These are phyloP conservation scores for Lepidonotus clava DNA, from an alignment of 2,888 invertebrate species.

Conservation along the genomic window DNA sequence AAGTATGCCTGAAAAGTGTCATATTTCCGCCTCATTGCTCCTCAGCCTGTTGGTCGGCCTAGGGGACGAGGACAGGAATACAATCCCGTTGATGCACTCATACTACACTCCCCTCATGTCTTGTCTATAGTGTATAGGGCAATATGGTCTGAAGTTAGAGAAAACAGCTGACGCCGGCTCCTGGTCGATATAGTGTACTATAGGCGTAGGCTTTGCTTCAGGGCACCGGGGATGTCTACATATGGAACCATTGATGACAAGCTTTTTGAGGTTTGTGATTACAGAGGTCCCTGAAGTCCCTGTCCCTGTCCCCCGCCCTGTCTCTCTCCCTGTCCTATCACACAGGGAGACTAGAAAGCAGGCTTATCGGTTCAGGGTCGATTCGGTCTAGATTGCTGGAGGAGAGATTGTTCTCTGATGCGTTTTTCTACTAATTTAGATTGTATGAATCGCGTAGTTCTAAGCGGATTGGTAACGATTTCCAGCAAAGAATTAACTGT, in stretches of 20 bases:
- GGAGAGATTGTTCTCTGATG: no score
- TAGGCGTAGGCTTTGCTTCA: no score
- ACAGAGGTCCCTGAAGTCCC: not conserved
- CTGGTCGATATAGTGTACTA: not conserved
- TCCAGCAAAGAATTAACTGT: no score
- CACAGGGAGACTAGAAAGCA: not conserved
- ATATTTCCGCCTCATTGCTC: not conserved
- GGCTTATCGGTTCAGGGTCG: not conserved
- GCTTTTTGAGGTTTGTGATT: not conserved
- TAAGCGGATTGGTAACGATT: no score
- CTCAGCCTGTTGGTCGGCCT: not conserved
- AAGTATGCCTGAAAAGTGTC: slow-evolving; percentile 1
- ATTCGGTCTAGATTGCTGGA: no score
- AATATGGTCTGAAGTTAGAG: not conserved
- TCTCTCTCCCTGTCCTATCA: no score
- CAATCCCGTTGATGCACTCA: not conserved
- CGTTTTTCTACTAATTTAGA: no score
- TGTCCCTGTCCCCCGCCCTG: no score
- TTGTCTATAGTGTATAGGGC: not conserved
- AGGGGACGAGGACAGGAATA: not conserved
- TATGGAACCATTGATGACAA: not conserved
- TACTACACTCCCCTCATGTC: not conserved
- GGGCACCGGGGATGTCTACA: no score
- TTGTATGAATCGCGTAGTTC: no score
- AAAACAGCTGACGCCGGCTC: not conserved